Conservation (phyloP, 2,113 vertebrate genomes). For the Oncorhynchus kisutch region DNA sequence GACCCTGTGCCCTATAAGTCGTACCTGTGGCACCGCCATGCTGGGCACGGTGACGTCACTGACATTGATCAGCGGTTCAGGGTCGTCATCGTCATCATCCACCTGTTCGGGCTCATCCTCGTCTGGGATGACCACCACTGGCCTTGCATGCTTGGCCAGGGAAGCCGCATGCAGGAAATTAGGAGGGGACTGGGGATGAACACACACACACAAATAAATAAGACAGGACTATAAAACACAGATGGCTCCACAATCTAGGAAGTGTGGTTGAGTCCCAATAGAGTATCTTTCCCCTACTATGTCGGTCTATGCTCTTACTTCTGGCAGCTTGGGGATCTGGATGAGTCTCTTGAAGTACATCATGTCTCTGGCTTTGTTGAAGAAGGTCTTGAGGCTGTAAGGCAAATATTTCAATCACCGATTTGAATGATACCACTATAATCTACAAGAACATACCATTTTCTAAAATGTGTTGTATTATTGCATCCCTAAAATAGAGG, state of each 20-base stretch:
- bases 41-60: conserved; percentile 60
- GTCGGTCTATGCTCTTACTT: conserved; percentile 72
- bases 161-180: conserved; percentile 94
- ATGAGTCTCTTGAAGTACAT: conserved; percentile 96
- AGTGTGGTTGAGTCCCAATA: too few relatives aligned
- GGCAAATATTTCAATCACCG: neutral
- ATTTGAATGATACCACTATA: conserved; percentile 64
- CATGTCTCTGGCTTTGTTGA: conserved; percentile 93
- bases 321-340: conserved; percentile 93
- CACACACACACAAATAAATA: neutral
- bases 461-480: neutral
- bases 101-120: conserved; percentile 78
- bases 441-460: neutral
- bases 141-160: conserved; percentile 93
- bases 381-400: conserved; percentile 89
- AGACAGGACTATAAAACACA: too few relatives aligned
- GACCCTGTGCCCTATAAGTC: neutral
- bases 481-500: neutral
- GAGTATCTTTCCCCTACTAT: neutral
- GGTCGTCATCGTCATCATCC: conserved; percentile 87
- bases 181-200: conserved; percentile 75
- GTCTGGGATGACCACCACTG: conserved; percentile 91
- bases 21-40: conserved; percentile 58
- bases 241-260: too few relatives aligned
- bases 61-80: conserved; percentile 89